Evolutionary conservation across 2,113 vertebrate species (phyloP), one percentile per base, ranked within the genome.

Genomic region (Empidonax alnorum): DNA sequence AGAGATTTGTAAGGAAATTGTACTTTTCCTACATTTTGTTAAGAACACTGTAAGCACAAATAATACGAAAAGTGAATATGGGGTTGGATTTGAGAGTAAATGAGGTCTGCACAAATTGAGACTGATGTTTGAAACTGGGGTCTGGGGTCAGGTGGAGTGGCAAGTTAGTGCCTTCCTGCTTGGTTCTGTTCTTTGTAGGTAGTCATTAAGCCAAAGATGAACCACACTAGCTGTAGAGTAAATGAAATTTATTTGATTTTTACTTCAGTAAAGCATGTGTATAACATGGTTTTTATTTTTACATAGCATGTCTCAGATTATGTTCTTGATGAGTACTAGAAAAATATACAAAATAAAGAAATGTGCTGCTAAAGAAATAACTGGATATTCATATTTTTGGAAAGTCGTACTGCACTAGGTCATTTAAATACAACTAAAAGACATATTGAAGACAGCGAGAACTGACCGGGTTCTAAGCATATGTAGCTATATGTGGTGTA

Each of bases 211-310:
- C 71, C n/a, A 83, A 55, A 62, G 49, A 53, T 77, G 18, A 67
- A 33, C 6, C 3, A 1, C 4, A 20, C 1, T 33, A 63, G 3
- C 14, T 19, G 25, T 19, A 30, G 6, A 31, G 15, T 31, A 68
- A 94, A 65, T 17, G 52, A 68, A 24, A 10, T 1, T 3, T 14
- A n/a, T 20, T 18, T 59, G 14, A 42, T 47, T 53, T 86, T 94
- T 66, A 63, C 30, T 83, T 76, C 46, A 46, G 23, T 33, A 72
- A 68, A 69, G 20, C 3, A 33, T 14, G 5, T 19, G 14, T 2
- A 18, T 24, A 56, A 8, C 30, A 24, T 0, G 12, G 15, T 23
- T 75, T 75, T 91, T 15, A 30, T 35, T 84, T 84, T 77, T 49
- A 72, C 14, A n/a, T 4, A 12, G 7, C 31, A 12, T 25, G 5